A percentile compares a stretch with the other conserved stretches of the same genome.
These are phyloP conservation scores for Amphiura filiformis DNA, from an alignment of 35 echinoderm and acorn worm genomes.

Conservation along the genomic window DNA sequence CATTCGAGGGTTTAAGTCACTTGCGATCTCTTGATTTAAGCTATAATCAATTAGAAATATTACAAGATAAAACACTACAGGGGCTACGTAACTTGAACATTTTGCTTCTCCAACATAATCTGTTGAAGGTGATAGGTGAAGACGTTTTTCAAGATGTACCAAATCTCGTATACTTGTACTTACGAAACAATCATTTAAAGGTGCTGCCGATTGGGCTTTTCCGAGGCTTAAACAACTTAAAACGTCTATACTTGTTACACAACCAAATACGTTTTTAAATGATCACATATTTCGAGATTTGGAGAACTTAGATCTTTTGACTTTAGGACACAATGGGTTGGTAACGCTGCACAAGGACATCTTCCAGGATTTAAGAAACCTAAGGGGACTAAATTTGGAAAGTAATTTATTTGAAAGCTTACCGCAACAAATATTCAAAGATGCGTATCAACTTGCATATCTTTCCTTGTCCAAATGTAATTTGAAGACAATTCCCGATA, in stretches of 20 bases:
- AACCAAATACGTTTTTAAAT: not conserved
- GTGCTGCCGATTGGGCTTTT: not conserved
- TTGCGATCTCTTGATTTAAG: no score
- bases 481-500: not conserved
- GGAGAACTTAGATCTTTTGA: not conserved
- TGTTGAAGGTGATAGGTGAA: no score
- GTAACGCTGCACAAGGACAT: not conserved
- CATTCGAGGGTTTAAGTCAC: no score
- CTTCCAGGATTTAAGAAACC: not conserved
- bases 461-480: not conserved
- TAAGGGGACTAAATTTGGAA: not conserved
- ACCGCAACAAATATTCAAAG: not conserved
- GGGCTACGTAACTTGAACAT: no score
- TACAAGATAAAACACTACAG: no score
- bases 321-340: not conserved
- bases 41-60: no score
- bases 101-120: no score
- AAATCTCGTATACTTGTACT: no score
- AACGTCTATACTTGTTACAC: not conserved
- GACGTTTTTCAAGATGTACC: no score
- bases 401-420: not conserved
- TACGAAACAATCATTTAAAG: not conserved
- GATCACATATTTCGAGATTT: not conserved
- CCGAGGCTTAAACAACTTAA: not conserved
- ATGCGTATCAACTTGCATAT: not conserved